Percentiles rank a stretch among this genome's conserved stretches.
phyloP scores from a whole-genome alignment of 2,113 vertebrate species.

The Archocentrus centrarchus region DNA sequence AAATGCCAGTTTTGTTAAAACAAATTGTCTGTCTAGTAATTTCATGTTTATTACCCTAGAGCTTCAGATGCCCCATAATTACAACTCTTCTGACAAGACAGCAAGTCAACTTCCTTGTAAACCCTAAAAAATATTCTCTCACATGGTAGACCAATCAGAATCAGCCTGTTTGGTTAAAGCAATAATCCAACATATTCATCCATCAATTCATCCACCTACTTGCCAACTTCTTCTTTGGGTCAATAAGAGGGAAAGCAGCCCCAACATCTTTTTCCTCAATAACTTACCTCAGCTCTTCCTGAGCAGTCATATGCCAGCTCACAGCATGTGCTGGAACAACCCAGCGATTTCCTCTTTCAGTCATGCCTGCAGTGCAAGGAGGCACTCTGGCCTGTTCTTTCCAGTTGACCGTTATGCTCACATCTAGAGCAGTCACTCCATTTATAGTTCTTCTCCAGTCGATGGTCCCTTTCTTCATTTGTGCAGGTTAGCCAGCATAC shows the following conservation, averaged over 20 bases:
- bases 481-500: not conserved
- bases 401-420: not conserved
- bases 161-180: constrained; percentile 9
- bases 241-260: constrained; percentile 4
- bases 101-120: not conserved
- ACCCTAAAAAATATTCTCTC: not conserved
- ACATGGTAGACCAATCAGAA: constrained; percentile 11
- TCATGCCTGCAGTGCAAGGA: not conserved
- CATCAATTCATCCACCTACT: constrained; percentile 22
- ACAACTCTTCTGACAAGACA: constrained; percentile 17
- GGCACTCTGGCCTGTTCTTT: not conserved
- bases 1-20: constrained; percentile 11
- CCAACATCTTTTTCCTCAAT: constrained; percentile 5
- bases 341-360: constrained; percentile 9
- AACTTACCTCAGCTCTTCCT: constrained; percentile 21
- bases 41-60: not conserved
- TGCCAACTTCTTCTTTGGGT: constrained; percentile 21
- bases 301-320: constrained; percentile 20
- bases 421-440: not conserved
- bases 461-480: not conserved
- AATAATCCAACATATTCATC: constrained; percentile 3
- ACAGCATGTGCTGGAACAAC: not conserved
- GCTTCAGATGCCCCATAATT: not conserved
- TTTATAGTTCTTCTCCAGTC: not conserved
- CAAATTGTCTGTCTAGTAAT: not conserved